Base-by-base conservation (phyloP, 2,113 vertebrate species). In the Ammodytes marinus region DNA sequence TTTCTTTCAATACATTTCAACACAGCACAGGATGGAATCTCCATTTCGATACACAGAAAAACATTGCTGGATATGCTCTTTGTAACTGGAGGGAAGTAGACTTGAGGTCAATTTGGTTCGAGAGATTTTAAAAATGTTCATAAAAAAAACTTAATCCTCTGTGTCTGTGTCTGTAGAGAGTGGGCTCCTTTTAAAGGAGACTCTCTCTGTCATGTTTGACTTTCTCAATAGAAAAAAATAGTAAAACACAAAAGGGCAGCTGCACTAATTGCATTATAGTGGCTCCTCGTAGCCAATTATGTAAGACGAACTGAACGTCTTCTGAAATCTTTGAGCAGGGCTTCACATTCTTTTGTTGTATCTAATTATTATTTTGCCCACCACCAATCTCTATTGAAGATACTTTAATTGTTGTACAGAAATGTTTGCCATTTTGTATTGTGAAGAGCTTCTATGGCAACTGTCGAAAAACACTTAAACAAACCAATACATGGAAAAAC, bases 211-310 rank as follows among this genome's bases (percentile, higher is more conserved):
- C 42, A 60, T 74, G 50, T 86, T 76, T 83, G 27, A 84, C 67
- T 79, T 74, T 64, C 54, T 73, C 80, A 85, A 80, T 63, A 85
- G 40, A 72, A 74, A 82, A 80, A 64, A 0, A 37, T 0, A 15
- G 13, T 19, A 3, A 47, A 72, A 78, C 42, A 57, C 59, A 82
- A 82, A 64, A 69, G 53, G 80, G 37, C 63, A 84, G 67, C 53
- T 73, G 45, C 58, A 50, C 78, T 76, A 84, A 86, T 80, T 86
- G 53, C n/a, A 17, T 9, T 59, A 27, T n/a, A 50, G 63, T 65
- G 46, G 17, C 39, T 66, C 55, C 59, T 74, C 15, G 15, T 43
- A 14, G 37, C 11, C 27, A 37, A 10, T 58, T 83, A 54, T 64
- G 40, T 49, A 70, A 74, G n/a, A 55, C 55, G 63, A 50, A 47